phyloP scores from a whole-genome alignment of 2,888 invertebrate species.

The Yponomeuta evonymella region DNA sequence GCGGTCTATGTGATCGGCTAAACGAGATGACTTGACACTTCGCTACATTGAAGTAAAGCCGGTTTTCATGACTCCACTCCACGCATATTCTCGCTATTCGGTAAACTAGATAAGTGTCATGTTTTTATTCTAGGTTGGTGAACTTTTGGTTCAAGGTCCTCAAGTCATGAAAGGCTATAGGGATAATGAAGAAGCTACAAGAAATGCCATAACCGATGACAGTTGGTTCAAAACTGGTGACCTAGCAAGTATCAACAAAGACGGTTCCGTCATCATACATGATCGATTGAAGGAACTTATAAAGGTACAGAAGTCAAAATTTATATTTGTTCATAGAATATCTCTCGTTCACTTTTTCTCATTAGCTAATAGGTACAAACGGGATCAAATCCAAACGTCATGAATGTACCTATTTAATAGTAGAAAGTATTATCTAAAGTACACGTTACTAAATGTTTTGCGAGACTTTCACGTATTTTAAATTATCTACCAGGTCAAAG shows the following conservation, averaged over 20 bases:
- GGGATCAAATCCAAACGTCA: too few species aligned
- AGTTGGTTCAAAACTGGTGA: conserved; percentile 88
- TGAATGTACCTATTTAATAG: not conserved
- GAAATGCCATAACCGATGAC: conserved; percentile 77
- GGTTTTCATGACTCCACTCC: too few species aligned
- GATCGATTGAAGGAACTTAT: conserved; percentile 88
- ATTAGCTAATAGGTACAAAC: not conserved
- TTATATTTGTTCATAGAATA: not conserved
- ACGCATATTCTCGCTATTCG: too few species aligned
- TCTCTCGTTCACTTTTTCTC: not conserved
- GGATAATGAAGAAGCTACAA: conserved; percentile 82
- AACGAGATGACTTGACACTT: too few species aligned
- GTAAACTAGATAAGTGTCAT: not conserved
- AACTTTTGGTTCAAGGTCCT: conserved; percentile 73
- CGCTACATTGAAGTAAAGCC: too few species aligned
- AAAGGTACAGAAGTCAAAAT: conserved; percentile 68
- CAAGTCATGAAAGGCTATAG: conserved; percentile 88
- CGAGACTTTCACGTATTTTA: not conserved
- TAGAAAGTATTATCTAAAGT: too few species aligned
- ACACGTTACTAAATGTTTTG: not conserved
- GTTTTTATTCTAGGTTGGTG: conserved; percentile 37
- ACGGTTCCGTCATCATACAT: conserved; percentile 79
- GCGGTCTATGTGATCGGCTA: too few species aligned
- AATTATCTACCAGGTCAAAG: conserved; percentile 73
- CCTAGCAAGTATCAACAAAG: conserved; percentile 78